Base-by-base conservation (phyloP, 2,113 vertebrate species). In the Gobius niger region DNA sequence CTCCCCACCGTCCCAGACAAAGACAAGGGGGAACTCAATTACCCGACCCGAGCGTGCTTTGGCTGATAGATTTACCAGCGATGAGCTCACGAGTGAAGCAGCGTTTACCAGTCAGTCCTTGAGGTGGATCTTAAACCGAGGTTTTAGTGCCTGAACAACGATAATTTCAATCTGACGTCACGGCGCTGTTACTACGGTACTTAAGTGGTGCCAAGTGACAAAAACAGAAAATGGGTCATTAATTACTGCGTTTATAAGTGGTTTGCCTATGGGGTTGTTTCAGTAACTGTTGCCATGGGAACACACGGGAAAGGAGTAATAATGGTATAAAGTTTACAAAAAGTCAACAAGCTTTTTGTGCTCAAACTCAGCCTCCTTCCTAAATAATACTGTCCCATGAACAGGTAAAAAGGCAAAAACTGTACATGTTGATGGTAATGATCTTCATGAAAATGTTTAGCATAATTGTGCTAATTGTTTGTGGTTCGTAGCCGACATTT, bases 11-110 rank as follows among this genome's bases (percentile, higher is more conserved):
- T 84, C 80, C 89, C 88, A 87, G 88, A 90, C 91, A 92, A 90
- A 90, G 88, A 88, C 89, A 82, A 34, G 24, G 24, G 24, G 79
- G 84, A 91, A 92, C 90, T 91, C 90, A 89, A 93, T 93, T 91
- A 93, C 82, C 83, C 88, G 85, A 24, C 4, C 10, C 62, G 80
- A 75, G 87, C 82, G 85, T 80, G 79, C 88, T 70, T 73, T 12
- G 76, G 75, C 75, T 85, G 84, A 84, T 63, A 91, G 90, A 93
- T 93, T 92, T 91, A 93, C 84, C 85, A 88, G 91, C 88, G 80
- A 91, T 92, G 91, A 93, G 90, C 82, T 93, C 91, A 93, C 90
- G 82, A 86, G 73, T 67, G 68, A 78, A 76, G 72, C 70, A 47
- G 10, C 46, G 44, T 60, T 77, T 75, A 73, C 82, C 82, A 44